Evolutionary conservation across 2,113 vertebrate genomes (phyloP), one percentile per base, ranked within the genome.

Genomic region (Etia nguti): DNA sequence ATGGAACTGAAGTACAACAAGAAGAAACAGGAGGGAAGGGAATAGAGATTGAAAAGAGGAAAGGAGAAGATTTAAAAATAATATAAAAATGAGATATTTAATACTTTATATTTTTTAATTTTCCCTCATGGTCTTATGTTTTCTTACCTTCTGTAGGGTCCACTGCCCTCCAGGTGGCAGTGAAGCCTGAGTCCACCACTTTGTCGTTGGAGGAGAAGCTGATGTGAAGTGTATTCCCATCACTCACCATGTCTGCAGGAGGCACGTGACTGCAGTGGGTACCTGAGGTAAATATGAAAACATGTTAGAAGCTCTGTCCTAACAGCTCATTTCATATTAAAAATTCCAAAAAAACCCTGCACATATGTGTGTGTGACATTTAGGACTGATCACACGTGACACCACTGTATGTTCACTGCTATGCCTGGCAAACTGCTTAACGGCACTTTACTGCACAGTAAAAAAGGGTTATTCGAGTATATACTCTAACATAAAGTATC

Each of bases 131-230:
- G 29, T 89, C 55, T 60, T 52, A 13, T 68, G 34, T 68, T 68
- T 18, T 77, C 83, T 88, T 82, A 93, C 95, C 93, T 31, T 95
- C 86, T 46, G 29, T 7, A 5, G 95, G 91, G 29, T 96, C 92
- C 70, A 96, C 90, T 31, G 92, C 95, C 91, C 60, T 95, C 96
- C 96, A 97, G 36, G 68, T 86, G 48, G 94, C 96, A 3, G 4
- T 36, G 88, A 97, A 97, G 85, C 96, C 97, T 0, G 90, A 92
- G 91, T 97, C 96, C 88, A 97, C 96, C 52, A 96, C 92, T 48
- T 88, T 95, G 89, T 92, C 88, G 38, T 96, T 97, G 87, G 95
- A 95, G 26, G 94, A 93, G 92, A 97, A 97, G 18, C 24, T 87
- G 84, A 97, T 83, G 11, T 80, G 88, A 83, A 97, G 92, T 1